Evolutionary conservation across 2,113 vertebrate genomes (phyloP).

Genomic region (Daboia siamensis): DNA sequence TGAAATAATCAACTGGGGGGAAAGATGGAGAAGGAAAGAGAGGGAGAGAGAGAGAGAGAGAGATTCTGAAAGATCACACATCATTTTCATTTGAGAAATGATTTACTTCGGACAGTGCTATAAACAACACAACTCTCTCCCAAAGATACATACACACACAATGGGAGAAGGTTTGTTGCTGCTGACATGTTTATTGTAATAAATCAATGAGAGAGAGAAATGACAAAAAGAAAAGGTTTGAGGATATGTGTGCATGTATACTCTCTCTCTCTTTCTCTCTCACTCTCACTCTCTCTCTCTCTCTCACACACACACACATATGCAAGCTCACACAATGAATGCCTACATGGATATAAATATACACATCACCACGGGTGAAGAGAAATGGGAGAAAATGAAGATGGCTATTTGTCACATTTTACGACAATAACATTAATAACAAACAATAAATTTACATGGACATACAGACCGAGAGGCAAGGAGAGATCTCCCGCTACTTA

Average conservation of each 20-base stretch:
- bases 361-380: constrained; percentile 74
- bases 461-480: constrained; percentile 74
- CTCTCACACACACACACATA: constrained; percentile 72
- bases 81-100: constrained; percentile 83
- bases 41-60: constrained; percentile 56
- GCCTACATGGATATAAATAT: constrained; percentile 78
- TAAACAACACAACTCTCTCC: constrained; percentile 94
- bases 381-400: constrained; percentile 82
- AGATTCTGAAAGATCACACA: constrained; percentile 78
- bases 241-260: constrained; percentile 44
- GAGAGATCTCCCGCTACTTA: constrained; percentile 81
- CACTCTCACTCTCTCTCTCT: too few relatives aligned
- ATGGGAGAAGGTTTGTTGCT: constrained; percentile 84
- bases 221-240: constrained; percentile 57
- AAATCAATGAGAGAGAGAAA: constrained; percentile 83
- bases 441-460: constrained; percentile 93
- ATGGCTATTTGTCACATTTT: constrained; percentile 92
- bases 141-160: constrained; percentile 78
- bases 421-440: constrained; percentile 93
- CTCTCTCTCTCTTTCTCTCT: too few relatives aligned
- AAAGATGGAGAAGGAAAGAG: constrained; percentile 22
- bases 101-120: constrained; percentile 86
- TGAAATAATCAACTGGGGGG: constrained; percentile 78
- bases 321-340: constrained; percentile 76
- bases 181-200: constrained; percentile 95